A percentile compares a stretch with the other conserved stretches of the same genome.
Conservation (phyloP, 2,888 invertebrate genomes). For the Eupithecia subfuscata region DNA sequence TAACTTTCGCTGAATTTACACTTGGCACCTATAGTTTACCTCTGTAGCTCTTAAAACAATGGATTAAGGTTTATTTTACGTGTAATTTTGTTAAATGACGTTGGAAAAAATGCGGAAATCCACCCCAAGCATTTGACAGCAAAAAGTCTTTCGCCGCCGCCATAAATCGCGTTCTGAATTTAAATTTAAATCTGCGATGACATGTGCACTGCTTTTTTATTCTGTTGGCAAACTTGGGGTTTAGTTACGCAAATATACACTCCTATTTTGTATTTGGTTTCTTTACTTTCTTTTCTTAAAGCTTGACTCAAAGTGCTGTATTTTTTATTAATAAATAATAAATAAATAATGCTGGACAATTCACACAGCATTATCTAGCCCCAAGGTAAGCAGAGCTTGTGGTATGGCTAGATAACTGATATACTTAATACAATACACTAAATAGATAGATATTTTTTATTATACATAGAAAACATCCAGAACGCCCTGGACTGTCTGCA, state of each 20-base stretch:
- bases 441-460: no score
- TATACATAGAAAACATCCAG: no score
- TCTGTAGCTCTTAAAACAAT: neutral
- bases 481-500: no score
- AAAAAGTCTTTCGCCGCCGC: slow-evolving; percentile 50
- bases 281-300: neutral
- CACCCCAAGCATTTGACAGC: slow-evolving; percentile 44
- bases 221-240: slow-evolving; percentile 19
- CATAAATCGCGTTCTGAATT: slow-evolving; percentile 51
- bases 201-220: slow-evolving; percentile 39
- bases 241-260: slow-evolving; percentile 29
- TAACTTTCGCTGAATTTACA: neutral
- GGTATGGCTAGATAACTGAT: no score
- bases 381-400: no score
- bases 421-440: no score
- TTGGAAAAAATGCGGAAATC: slow-evolving; percentile 48
- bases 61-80: slow-evolving; percentile 9
- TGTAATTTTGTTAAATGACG: neutral
- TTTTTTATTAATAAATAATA: no score
- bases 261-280: neutral
- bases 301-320: neutral
- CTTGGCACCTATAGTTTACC: neutral
- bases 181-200: slow-evolving; percentile 44
- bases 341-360: no score
- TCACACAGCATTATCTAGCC: no score